phyloP scores from a whole-genome alignment of 35 echinoderm and acorn worm species.

The Lytechinus variegatus region DNA sequence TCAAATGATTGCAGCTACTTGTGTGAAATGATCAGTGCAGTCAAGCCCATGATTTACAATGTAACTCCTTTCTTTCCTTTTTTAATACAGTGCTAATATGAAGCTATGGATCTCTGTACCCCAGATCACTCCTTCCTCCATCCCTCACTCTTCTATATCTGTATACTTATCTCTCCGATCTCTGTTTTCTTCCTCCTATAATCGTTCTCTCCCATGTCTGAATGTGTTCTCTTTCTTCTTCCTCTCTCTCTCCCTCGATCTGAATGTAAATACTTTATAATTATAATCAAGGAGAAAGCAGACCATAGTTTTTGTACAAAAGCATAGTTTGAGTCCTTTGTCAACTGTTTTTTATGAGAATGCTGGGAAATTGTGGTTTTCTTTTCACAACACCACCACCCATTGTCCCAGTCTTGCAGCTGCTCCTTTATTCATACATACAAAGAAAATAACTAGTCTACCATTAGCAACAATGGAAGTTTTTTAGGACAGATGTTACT shows the following conservation, averaged over 20 bases:
- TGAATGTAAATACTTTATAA: background rate
- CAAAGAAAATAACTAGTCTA: background rate
- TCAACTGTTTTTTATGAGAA: background rate
- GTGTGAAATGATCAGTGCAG: too few relatives aligned
- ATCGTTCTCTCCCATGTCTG: background rate
- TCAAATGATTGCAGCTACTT: too few relatives aligned
- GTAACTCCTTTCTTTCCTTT: too few relatives aligned
- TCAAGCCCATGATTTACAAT: too few relatives aligned
- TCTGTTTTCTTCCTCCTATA: background rate
- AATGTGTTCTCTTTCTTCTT: too few relatives aligned
- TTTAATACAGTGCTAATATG: background rate
- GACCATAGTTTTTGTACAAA: background rate
- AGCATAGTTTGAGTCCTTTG: background rate
- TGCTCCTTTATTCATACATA: background rate
- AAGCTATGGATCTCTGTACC: background rate
- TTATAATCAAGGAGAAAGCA: background rate
- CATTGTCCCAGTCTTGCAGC: background rate
- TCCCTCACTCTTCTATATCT: too few relatives aligned
- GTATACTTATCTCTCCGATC: too few relatives aligned
- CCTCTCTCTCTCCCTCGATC: background rate
- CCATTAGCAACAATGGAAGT: background rate
- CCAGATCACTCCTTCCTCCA: background rate
- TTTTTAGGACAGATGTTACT: background rate
- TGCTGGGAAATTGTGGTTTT: constrained; percentile 18
- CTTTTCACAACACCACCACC: background rate